These are phyloP conservation scores for Diadema setosum DNA, from an alignment of 35 echinoderm and acorn worm genomes.

Conservation along the genomic window DNA sequence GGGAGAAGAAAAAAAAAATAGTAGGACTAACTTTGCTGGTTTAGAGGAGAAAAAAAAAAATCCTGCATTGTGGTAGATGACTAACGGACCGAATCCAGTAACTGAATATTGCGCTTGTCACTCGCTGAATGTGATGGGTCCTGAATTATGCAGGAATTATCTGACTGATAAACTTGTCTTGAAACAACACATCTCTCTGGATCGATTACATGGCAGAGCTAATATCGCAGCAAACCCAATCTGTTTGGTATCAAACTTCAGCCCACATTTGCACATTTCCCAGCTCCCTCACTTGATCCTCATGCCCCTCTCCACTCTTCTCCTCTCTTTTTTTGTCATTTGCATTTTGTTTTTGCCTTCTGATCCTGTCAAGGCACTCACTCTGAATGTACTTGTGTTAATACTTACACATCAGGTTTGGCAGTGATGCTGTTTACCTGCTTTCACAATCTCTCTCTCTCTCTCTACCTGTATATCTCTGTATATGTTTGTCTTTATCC, in stretches of 20 bases:
- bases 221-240: not conserved
- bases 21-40: too few species aligned
- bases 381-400: too few species aligned
- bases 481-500: too few species aligned
- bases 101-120: not conserved
- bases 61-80: not conserved
- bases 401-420: too few species aligned
- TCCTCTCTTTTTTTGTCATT: not conserved
- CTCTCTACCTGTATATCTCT: too few species aligned
- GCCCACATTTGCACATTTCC: not conserved
- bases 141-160: slow-evolving; percentile 9
- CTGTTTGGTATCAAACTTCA: slow-evolving; percentile 10
- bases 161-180: slow-evolving; percentile 23
- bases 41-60: too few species aligned
- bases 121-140: not conserved
- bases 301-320: not conserved
- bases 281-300: not conserved
- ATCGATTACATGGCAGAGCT: not conserved
- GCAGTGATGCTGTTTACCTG: too few species aligned
- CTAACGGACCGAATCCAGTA: slow-evolving; percentile 8
- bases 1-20: too few species aligned
- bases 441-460: too few species aligned
- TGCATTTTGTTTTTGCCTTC: not conserved
- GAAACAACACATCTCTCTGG: not conserved
- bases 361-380: too few species aligned